Evolutionary conservation across 2,888 invertebrate genomes (phyloP), one percentile per base, ranked within the genome.

Genomic region (Pandemis cinnamomeana): DNA sequence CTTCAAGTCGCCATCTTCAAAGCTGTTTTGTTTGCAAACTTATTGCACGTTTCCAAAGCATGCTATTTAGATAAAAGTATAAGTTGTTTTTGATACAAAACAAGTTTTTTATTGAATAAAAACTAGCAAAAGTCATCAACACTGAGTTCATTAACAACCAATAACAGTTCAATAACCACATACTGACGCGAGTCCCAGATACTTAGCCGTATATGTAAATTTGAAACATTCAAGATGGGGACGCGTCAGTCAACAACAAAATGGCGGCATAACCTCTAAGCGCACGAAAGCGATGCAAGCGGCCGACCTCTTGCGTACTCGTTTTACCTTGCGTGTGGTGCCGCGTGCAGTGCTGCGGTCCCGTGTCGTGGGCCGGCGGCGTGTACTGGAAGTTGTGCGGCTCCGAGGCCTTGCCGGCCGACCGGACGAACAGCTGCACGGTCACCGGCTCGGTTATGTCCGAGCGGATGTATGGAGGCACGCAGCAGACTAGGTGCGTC

Each of bases 401-500:
- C 92, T 98, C 98, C 83, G 97, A 97, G 77, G 96, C 96, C 93
- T 97, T 97, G 82, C 97, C 98, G 84, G 97, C 98, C 62, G 98
- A 98, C 27, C 97, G 95, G 75, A 98, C 97, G 89, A 96, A 96
- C 88, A 98, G 93, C 89, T 96, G 96, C 76, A 98, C 97, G 82
- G 95, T 94, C 77, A 97, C 96, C 13, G 97, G 94, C 87, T 97
- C 97, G 44, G 93, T 76, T 75, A 96, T 95, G 88, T 96, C 97
- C 77, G 95, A 91, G 78, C 96, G 95, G 81, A 93, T 91, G 94
- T 97, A 98, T 36, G 97, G 95, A 36, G 98, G 98, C 79, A 98
- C 96, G 81, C 96, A 96, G 91, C 98, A 98, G 48, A 98, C 97
- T 70, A 98, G 95, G 91, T 98, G 98, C 36, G 97, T 98, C 96